These are phyloP conservation scores for Venustaconcha ellipsiformis DNA, from an alignment of 1,140 invertebrate genomes.

Conservation along the genomic window DNA sequence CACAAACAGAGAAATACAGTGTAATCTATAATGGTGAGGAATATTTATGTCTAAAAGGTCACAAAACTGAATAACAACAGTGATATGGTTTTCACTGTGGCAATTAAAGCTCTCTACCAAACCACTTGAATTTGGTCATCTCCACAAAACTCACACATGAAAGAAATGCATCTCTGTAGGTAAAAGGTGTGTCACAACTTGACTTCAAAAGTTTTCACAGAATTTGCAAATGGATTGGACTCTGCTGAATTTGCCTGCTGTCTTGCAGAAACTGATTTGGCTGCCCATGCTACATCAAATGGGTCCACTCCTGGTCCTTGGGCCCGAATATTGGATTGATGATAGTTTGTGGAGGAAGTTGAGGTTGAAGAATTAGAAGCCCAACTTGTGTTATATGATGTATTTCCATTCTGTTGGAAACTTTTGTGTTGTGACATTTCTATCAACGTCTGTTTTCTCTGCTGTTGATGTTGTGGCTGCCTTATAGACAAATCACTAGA, in stretches of 20 bases:
- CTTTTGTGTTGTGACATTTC: constrained; percentile 50
- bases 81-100: too few relatives aligned
- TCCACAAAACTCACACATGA: too few relatives aligned
- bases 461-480: constrained; percentile 32
- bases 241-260: constrained; percentile 31
- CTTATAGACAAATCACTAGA: constrained; percentile 53
- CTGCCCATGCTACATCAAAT: constrained; percentile 89
- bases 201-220: constrained; percentile 74
- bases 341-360: constrained; percentile 55
- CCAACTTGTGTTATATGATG: constrained; percentile 19
- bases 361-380: constrained; percentile 30
- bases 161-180: too few relatives aligned
- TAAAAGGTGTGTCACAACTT: constrained; percentile 67
- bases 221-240: constrained; percentile 71
- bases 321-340: constrained; percentile 52
- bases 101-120: too few relatives aligned
- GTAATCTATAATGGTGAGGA: too few relatives aligned
- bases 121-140: too few relatives aligned
- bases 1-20: too few relatives aligned
- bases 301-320: constrained; percentile 75
- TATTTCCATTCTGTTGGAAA: constrained; percentile 50
- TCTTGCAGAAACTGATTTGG: constrained; percentile 56
- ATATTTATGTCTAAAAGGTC: too few relatives aligned
- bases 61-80: too few relatives aligned
- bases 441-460: constrained; percentile 47